Evolutionary conservation across 2,113 vertebrate genomes (phyloP).

Genomic region (Tragelaphus buxtoni): DNA sequence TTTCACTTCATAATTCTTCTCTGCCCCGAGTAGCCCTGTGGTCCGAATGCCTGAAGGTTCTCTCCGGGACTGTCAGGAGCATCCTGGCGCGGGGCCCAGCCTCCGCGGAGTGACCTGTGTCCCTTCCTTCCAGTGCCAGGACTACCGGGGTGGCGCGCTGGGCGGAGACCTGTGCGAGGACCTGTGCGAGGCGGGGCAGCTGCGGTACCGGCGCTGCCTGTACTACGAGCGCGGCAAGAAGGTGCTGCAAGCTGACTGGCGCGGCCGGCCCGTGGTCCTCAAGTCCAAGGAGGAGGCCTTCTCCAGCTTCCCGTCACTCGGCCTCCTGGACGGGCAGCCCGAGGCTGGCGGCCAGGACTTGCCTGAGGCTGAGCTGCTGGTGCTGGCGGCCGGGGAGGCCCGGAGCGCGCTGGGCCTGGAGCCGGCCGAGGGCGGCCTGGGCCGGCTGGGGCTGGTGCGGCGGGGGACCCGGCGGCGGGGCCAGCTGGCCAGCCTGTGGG

Average conservation of each 20-base stretch:
- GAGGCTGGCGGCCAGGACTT: slow-evolving; percentile 80
- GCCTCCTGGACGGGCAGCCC: slow-evolving; percentile 81
- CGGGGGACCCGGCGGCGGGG: slow-evolving; percentile 82
- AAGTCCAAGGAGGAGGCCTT: slow-evolving; percentile 95
- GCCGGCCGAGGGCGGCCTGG: slow-evolving; percentile 80
- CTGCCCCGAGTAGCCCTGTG: not conserved
- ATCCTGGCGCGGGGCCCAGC: accelerated
- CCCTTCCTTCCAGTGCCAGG: slow-evolving; percentile 86
- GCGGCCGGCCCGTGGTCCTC: slow-evolving; percentile 88
- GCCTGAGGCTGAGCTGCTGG: slow-evolving; percentile 88
- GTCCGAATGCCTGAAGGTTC: accelerated
- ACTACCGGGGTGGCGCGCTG: slow-evolving; percentile 87
- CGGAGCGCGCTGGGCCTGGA: slow-evolving; percentile 89
- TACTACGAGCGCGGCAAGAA: slow-evolving; percentile 96
- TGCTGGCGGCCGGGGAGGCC: slow-evolving; percentile 90
- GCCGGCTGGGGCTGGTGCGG: slow-evolving; percentile 80
- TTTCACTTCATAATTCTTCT: accelerated
- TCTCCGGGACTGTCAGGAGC: accelerated
- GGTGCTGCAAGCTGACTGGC: slow-evolving; percentile 94
- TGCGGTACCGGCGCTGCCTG: slow-evolving; percentile 92
- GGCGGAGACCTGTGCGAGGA: slow-evolving; percentile 93
- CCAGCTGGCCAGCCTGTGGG: slow-evolving; percentile 93
- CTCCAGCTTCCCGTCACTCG: slow-evolving; percentile 88
- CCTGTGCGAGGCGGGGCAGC: slow-evolving; percentile 85
- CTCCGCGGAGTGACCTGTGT: not conserved